Conservation (phyloP, 2,888 invertebrate genomes). For the Xestobium rufovillosum region DNA sequence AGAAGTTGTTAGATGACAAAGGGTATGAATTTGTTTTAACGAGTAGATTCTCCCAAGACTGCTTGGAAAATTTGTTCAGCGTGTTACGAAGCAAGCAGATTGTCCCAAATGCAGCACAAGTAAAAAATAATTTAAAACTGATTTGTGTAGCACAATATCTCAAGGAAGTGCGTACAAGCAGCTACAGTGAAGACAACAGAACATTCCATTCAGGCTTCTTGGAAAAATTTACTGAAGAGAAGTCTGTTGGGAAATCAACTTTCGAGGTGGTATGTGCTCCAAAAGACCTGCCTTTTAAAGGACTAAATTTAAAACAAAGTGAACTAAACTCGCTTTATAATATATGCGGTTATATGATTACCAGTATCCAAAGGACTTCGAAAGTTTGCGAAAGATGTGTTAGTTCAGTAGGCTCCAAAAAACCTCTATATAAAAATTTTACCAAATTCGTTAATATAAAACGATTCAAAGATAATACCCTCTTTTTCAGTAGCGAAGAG, state of each 20-base stretch:
- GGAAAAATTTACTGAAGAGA: slow-evolving; percentile 9
- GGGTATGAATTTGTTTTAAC: slow-evolving; percentile 21
- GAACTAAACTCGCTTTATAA: slow-evolving; percentile 23
- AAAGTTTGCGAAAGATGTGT: slow-evolving; percentile 15
- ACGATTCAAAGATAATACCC: no score
- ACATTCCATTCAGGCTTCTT: slow-evolving; percentile 21
- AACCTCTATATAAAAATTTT: no score
- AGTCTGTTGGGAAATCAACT: slow-evolving; percentile 2
- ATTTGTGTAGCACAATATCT: slow-evolving; percentile 21
- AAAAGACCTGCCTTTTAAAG: background rate
- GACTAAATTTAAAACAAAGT: slow-evolving; percentile 16
- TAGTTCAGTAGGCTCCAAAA: slow-evolving; percentile 6
- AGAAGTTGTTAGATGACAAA: no score
- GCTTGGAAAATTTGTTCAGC: slow-evolving; percentile 23
- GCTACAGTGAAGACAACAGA: slow-evolving; percentile 21
- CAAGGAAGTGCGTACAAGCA: slow-evolving; percentile 14
- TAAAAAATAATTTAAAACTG: slow-evolving; percentile 23
- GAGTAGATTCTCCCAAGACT: no score
- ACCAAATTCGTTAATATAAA: no score
- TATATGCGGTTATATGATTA: slow-evolving; percentile 15
- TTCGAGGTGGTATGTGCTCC: slow-evolving; percentile 12
- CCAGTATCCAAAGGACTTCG: slow-evolving; percentile 11
- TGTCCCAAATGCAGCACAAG: no score
- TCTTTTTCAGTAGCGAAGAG: no score
- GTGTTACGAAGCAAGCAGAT: slow-evolving; percentile 16